phyloP scores from a whole-genome alignment of 2,797 vertebrate genomes.

The Oreonectes daqikongensis region DNA sequence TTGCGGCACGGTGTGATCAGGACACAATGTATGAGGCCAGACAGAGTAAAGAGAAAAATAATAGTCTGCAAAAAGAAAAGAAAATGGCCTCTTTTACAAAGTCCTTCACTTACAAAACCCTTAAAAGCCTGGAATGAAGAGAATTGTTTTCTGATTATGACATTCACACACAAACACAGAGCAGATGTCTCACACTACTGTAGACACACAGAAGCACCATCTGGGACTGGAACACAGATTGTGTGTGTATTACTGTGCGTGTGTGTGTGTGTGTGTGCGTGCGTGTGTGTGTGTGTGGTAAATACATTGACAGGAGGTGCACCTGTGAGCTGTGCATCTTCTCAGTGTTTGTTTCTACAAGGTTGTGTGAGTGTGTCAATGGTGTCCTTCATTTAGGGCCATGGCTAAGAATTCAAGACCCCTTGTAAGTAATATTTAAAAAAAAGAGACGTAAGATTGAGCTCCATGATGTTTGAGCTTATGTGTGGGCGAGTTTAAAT shows the following conservation, averaged over 20 bases:
- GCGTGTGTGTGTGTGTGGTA: constrained; percentile 48
- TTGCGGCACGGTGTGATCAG: not conserved
- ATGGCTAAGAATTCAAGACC: not conserved
- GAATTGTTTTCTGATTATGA: constrained; percentile 68
- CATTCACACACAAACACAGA: constrained; percentile 59
- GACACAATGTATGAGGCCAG: not conserved
- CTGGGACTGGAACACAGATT: constrained; percentile 69
- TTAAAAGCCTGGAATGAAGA: constrained; percentile 73
- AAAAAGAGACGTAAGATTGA: not conserved
- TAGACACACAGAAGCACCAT: constrained; percentile 77
- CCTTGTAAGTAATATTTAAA: not conserved
- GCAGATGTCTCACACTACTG: constrained; percentile 81
- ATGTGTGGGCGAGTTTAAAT: not conserved
- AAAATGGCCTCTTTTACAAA: not conserved
- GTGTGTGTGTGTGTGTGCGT: constrained; percentile 55
- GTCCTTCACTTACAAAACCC: not conserved
- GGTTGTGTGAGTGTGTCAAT: constrained; percentile 44
- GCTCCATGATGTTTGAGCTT: not conserved
- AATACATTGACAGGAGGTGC: constrained; percentile 47
- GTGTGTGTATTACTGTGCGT: no score
- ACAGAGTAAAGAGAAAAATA: not conserved
- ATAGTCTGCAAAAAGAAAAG: not conserved
- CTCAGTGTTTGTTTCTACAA: constrained; percentile 52
- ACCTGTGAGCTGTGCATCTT: constrained; percentile 56
- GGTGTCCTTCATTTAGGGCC: not conserved